Percentiles rank a stretch among this genome's conserved stretches.
phyloP scores from a whole-genome alignment of 1,140 invertebrate genomes.

The Protaetia brevitarsis region DNA sequence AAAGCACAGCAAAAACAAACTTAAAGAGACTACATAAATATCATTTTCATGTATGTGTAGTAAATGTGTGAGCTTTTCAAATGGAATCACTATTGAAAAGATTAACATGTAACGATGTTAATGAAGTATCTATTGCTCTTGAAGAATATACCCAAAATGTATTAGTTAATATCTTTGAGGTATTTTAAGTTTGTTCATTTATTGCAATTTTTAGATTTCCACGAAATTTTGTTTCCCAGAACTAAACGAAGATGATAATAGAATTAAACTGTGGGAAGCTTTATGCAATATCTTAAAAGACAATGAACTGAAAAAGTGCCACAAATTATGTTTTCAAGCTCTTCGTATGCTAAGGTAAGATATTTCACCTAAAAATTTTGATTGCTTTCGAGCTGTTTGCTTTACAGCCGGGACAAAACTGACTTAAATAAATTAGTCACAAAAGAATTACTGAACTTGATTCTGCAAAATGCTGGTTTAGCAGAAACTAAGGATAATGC shows the following conservation, averaged over 20 bases:
- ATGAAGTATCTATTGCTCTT: neutral
- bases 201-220: conserved; percentile 19
- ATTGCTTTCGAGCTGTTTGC: conserved; percentile 25
- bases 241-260: conserved; percentile 51
- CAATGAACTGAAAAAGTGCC: conserved; percentile 43
- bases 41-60: too few species aligned
- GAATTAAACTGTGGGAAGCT: conserved; percentile 54
- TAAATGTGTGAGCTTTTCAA: too few species aligned
- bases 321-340: conserved; percentile 52
- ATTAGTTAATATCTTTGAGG: neutral
- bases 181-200: neutral
- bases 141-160: neutral
- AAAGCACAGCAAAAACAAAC: too few species aligned
- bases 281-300: conserved; percentile 54
- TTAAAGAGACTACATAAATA: too few species aligned
- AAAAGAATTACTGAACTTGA: conserved; percentile 61
- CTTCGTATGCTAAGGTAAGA: conserved; percentile 58
- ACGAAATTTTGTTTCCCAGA: conserved; percentile 51
- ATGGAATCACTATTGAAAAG: neutral
- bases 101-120: neutral
- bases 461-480: conserved; percentile 65
- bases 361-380: conserved; percentile 27
- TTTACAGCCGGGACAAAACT: conserved; percentile 69
- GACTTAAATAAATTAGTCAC: conserved; percentile 67
- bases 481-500: conserved; percentile 47